Conservation (phyloP, 2,888 invertebrate genomes). For the Prosapia bicincta region DNA sequence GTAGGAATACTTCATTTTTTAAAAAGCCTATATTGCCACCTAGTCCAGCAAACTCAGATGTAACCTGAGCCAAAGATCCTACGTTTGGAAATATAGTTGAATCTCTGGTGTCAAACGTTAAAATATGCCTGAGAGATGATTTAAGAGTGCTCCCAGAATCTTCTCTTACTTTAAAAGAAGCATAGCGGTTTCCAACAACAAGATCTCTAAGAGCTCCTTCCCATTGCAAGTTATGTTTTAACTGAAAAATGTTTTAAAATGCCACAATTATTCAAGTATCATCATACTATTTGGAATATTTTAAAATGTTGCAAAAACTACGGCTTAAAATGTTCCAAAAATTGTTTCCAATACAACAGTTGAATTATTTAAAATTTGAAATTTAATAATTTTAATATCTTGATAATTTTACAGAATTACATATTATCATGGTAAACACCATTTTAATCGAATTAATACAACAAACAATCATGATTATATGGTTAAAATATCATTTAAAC, state of each 20-base stretch:
- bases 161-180: conserved; percentile 83
- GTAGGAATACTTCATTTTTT: conserved; percentile 73
- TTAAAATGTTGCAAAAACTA: no score
- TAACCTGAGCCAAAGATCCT: conserved; percentile 67
- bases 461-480: no score
- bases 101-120: conserved; percentile 76
- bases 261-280: not conserved
- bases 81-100: conserved; percentile 72
- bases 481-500: no score
- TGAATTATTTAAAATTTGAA: no score
- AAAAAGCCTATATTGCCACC: conserved; percentile 92
- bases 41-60: conserved; percentile 80
- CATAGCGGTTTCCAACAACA: conserved; percentile 61
- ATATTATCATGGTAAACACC: no score
- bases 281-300: no score
- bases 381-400: no score
- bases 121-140: conserved; percentile 77
- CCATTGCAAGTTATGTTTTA: conserved; percentile 83
- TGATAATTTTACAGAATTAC: no score
- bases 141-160: conserved; percentile 87
- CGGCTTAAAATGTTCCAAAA: no score
- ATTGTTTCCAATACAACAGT: no score
- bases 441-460: no score
- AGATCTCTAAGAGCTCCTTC: conserved; percentile 82
- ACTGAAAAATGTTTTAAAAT: conserved; percentile 50